phyloP scores from a whole-genome alignment of 2,797 vertebrate genomes.

The Sebastes oblongus region DNA sequence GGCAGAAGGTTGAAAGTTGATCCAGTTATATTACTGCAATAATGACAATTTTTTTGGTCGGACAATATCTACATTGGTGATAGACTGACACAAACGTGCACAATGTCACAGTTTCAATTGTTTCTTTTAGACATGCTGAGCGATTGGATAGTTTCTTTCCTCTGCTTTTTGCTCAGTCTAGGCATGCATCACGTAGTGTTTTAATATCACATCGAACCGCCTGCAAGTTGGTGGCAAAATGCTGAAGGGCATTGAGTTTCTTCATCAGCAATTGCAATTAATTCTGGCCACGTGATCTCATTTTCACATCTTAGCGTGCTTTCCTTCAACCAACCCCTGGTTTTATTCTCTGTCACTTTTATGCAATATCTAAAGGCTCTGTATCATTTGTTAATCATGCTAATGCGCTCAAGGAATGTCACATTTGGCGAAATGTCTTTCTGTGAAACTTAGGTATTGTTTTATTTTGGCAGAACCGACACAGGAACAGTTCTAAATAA shows the following conservation, averaged over 20 bases:
- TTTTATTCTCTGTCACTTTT: not conserved
- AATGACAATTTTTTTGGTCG: no score
- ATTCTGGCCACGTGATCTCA: not conserved
- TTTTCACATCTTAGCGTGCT: conserved; percentile 4
- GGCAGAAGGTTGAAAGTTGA: not conserved
- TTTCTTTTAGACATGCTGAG: not conserved
- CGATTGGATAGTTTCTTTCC: not conserved
- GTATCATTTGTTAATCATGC: not conserved
- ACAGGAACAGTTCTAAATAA: not conserved
- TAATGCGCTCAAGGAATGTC: not conserved
- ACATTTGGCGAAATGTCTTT: not conserved
- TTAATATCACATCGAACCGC: not conserved
- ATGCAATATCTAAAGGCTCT: not conserved
- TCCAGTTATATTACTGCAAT: not conserved
- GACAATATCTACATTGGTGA: no score
- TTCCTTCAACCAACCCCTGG: not conserved
- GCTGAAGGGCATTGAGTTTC: not conserved
- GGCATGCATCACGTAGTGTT: not conserved
- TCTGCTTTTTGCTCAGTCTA: not conserved
- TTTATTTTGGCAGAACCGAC: not conserved
- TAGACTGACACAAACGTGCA: not conserved
- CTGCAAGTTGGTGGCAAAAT: not conserved
- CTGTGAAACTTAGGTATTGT: not conserved
- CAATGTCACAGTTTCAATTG: not conserved
- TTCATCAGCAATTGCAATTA: not conserved